Evolutionary conservation across 2,113 vertebrate genomes (phyloP).

Genomic region (Catharus fuscescens): DNA sequence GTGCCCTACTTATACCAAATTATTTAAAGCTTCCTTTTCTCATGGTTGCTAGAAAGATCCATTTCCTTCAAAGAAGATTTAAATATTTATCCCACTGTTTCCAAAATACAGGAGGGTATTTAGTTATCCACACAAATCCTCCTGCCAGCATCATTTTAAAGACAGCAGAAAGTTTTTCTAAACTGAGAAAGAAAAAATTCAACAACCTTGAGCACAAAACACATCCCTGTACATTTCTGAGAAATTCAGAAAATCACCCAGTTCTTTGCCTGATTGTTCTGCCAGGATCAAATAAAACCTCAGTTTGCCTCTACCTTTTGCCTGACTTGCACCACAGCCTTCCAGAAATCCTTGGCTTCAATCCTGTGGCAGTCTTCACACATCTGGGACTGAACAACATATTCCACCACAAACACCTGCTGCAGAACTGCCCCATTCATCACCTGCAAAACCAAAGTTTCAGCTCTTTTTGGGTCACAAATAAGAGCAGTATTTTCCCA

Average conservation of each 20-base stretch:
- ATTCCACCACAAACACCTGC: constrained; percentile 96
- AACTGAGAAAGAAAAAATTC: background rate
- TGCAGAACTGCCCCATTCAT: constrained; percentile 96
- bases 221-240: background rate
- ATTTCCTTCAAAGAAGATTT: background rate
- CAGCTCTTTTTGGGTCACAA: background rate
- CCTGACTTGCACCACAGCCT: constrained; percentile 93
- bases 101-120: background rate
- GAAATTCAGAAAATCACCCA: background rate
- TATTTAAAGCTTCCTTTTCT: background rate
- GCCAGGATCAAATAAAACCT: fast-evolving
- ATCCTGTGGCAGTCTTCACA: constrained; percentile 97
- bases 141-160: background rate
- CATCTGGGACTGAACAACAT: constrained; percentile 89
- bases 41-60: background rate
- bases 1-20: background rate
- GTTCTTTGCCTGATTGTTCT: background rate
- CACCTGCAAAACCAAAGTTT: constrained; percentile 78
- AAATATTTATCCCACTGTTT: background rate
- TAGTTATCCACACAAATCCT: background rate
- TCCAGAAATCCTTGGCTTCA: constrained; percentile 99
- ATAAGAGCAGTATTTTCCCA: background rate
- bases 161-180: background rate
- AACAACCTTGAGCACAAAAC: background rate
- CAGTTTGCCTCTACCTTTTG: constrained; percentile 85